Base-by-base conservation (phyloP, 2,797 vertebrate species). In the Pseudochromis fuscus region DNA sequence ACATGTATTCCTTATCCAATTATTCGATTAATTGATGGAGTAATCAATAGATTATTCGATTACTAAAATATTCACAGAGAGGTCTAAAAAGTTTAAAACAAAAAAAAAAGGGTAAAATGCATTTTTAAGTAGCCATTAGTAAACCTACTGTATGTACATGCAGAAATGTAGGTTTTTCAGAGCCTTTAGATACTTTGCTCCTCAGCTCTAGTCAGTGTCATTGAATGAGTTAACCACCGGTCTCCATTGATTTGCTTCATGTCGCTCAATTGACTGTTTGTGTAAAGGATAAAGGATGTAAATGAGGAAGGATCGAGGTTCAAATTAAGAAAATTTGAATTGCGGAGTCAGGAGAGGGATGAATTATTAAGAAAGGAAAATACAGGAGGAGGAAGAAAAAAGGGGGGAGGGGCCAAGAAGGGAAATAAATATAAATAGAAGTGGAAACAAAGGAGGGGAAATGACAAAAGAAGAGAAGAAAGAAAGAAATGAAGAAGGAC, bases 401-500 rank as follows among this genome's bases (percentile, higher is more conserved):
- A 50, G 40, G 46, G 21, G 10, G 18, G 66, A 44, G 24, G 4
- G 50, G 37, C 16, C 7, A 18, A 64, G 38, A 68, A 45, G 15
- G 19, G 24, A 71, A 50, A n/a, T 7, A 2, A 51, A 53, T 37
- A 68, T 40, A 45, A 73, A 67, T 31, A 82, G 74, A 75, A 21
- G 46, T 35, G 64, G 63, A 45, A 40, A 18, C 18, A 19, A 21
- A 12, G 50, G 42, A 40, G 24, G n/a, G n/a, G n/a, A 48, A 67
- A 59, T 21, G 77, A 44, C 49, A 51, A 67, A 79, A 56, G 19
- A 53, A 66, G 18, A 30, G 65, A 67, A 57, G 55, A 60, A 65
- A 74, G 56, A 72, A 72, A 72, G 31, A 84, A 82, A 73, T 55
- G 55, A 81, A 77, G 52, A 77, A 77, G 50, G 38, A 81, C 66